Conservation (phyloP, 2,888 invertebrate species). For the Melitaea athalia region DNA sequence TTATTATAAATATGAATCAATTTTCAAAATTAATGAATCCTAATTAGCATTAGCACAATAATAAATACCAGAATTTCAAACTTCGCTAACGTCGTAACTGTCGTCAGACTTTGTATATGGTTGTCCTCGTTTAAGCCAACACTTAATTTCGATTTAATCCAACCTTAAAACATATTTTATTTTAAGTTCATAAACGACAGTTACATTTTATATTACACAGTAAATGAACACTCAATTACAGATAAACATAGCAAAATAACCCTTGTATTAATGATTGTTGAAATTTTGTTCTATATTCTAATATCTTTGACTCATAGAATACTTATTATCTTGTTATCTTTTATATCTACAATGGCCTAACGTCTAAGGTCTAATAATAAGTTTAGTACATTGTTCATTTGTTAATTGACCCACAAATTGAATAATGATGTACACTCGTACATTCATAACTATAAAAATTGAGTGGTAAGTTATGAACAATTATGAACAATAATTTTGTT, state of each 20-base stretch:
- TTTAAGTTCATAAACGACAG: no score
- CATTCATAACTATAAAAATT: background rate
- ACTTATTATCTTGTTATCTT: no score
- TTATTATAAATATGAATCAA: background rate
- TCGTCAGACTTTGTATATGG: conserved; percentile 21
- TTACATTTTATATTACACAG: no score
- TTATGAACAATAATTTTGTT: background rate
- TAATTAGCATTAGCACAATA: background rate
- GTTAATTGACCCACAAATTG: background rate
- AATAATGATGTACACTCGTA: background rate
- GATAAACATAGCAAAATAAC: no score
- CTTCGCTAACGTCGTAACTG: conserved; percentile 24
- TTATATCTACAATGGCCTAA: no score
- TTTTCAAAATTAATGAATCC: background rate
- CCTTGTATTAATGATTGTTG: no score
- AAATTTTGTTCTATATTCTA: conserved; percentile 9
- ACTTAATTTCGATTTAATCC: conserved; percentile 24
- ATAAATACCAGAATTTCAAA: conserved; percentile 19
- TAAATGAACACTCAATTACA: no score
- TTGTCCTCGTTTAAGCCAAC: conserved; percentile 28
- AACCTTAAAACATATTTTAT: conserved; percentile 14
- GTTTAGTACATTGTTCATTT: no score
- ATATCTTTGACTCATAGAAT: no score
- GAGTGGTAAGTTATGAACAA: background rate
- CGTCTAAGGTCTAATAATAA: background rate